phyloP scores from a whole-genome alignment of 2,888 invertebrate species.

The Ptycholaimellus sp. region DNA sequence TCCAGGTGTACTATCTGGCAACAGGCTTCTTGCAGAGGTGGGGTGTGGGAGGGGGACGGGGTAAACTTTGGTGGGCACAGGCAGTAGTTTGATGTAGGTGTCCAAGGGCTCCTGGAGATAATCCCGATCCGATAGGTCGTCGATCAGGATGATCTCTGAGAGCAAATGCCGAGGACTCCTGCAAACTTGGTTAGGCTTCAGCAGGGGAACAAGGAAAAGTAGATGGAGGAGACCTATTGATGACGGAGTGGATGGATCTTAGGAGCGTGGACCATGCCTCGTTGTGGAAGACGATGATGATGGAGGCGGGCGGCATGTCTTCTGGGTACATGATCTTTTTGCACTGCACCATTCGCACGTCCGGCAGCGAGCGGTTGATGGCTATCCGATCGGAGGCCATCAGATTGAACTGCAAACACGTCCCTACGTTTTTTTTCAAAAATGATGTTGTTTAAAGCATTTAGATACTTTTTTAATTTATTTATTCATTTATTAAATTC shows the following conservation, averaged over 20 bases:
- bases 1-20: slow-evolving; percentile 49
- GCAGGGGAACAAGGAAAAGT: too few species aligned
- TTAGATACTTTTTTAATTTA: too few species aligned
- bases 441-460: too few species aligned
- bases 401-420: slow-evolving; percentile 76
- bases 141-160: slow-evolving; percentile 20
- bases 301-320: slow-evolving; percentile 66
- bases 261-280: slow-evolving; percentile 92
- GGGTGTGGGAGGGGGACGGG: too few species aligned
- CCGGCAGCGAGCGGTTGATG: slow-evolving; percentile 71
- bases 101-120: slow-evolving; percentile 20
- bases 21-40: too few species aligned
- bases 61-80: slow-evolving; percentile 10
- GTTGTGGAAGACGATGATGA: slow-evolving; percentile 96
- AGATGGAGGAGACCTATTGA: too few species aligned
- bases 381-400: slow-evolving; percentile 93
- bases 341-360: slow-evolving; percentile 36
- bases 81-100: slow-evolving; percentile 17
- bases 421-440: too few species aligned
- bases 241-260: slow-evolving; percentile 32
- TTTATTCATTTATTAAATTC: too few species aligned
- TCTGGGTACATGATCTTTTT: slow-evolving; percentile 13
- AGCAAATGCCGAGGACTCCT: slow-evolving; percentile 13
- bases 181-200: too few species aligned
- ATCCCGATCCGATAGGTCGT: slow-evolving; percentile 17